Conservation (phyloP, 2,888 invertebrate genomes). For the Diarsia rubi region DNA sequence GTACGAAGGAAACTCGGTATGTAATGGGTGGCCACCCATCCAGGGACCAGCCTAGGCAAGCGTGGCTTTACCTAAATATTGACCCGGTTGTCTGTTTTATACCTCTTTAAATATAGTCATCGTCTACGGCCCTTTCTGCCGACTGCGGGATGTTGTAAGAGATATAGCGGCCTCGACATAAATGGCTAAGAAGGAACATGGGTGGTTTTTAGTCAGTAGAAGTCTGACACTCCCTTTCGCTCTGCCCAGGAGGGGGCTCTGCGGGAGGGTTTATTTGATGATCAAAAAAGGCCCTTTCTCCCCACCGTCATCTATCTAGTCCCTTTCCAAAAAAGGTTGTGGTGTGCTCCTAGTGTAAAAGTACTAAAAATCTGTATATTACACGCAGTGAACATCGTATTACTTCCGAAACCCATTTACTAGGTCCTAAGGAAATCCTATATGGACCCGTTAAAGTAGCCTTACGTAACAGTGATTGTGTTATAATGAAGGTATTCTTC, state of each 20-base stretch:
- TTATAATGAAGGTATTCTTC: not conserved
- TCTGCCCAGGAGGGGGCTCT: too few relatives aligned
- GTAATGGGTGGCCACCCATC: not conserved
- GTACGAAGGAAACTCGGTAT: not conserved
- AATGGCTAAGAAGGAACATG: too few relatives aligned
- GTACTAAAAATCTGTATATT: not conserved
- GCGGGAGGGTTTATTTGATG: too few relatives aligned
- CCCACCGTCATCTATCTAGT: not conserved
- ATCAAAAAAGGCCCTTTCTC: not conserved
- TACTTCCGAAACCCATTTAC: slow-evolving; percentile 36
- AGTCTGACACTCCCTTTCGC: too few relatives aligned
- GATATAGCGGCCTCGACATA: too few relatives aligned
- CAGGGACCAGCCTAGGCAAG: not conserved
- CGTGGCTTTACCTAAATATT: not conserved
- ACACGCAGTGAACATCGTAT: not conserved
- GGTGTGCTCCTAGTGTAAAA: not conserved
- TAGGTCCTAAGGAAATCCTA: slow-evolving; percentile 33
- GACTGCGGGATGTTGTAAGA: too few relatives aligned
- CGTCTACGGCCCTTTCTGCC: not conserved
- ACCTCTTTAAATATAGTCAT: not conserved
- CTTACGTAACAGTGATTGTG: not conserved
- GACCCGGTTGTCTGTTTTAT: not conserved
- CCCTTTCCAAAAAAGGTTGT: not conserved
- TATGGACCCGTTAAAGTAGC: slow-evolving; percentile 1
- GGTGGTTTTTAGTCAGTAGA: too few relatives aligned